Conservation (phyloP, 2,113 vertebrate genomes). For the Mugil cephalus region DNA sequence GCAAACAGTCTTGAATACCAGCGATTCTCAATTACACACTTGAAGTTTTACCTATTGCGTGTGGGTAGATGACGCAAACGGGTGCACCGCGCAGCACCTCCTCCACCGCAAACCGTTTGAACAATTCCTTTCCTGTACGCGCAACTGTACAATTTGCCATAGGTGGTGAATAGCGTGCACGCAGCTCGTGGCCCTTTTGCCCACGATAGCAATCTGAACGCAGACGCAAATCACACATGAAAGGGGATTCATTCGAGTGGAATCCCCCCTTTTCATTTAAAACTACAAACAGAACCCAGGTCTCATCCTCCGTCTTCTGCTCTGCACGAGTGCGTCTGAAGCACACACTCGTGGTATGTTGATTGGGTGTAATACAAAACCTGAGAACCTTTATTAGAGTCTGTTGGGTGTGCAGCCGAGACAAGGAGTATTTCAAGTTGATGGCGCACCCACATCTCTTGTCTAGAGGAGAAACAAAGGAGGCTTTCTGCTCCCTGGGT, state of each 20-base stretch:
- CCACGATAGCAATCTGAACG: constrained; percentile 1
- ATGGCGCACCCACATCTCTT: constrained; percentile 51
- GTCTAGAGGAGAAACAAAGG: constrained; percentile 69
- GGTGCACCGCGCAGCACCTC: background rate
- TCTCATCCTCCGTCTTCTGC: constrained; percentile 25
- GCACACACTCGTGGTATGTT: constrained; percentile 40
- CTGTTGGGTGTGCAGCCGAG: constrained; percentile 52
- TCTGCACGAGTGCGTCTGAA: constrained; percentile 58
- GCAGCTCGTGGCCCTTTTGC: background rate
- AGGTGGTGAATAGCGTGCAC: background rate
- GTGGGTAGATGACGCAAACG: constrained; percentile 4
- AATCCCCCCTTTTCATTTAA: constrained; percentile 47
- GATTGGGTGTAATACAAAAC: constrained; percentile 71
- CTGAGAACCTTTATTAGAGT: constrained; percentile 61
- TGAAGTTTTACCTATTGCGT: constrained; percentile 10
- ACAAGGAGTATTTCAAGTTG: constrained; percentile 64
- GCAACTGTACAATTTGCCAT: background rate
- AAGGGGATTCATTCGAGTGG: constrained; percentile 38
- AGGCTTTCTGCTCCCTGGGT: constrained; percentile 50
- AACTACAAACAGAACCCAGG: constrained; percentile 11
- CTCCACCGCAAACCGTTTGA: background rate
- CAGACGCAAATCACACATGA: constrained; percentile 24
- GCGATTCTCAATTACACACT: constrained; percentile 44
- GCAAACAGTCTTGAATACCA: constrained; percentile 35
- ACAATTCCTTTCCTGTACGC: constrained; percentile 13